These are phyloP conservation scores for Oreochromis mossambicus DNA, from an alignment of 2,797 vertebrate species.

Conservation along the genomic window DNA sequence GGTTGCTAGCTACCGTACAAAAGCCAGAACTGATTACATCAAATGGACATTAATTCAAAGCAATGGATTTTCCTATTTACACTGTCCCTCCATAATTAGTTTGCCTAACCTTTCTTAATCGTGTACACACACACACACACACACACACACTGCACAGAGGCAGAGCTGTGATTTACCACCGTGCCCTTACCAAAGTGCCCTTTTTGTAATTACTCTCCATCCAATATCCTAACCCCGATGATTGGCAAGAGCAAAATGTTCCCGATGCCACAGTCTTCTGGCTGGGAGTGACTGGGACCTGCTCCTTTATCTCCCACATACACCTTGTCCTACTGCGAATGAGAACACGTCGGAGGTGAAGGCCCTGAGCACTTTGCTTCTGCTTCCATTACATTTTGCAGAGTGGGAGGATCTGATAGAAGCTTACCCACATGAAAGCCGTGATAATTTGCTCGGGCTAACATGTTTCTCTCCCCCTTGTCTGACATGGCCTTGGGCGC, in stretches of 20 bases:
- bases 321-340: slow-evolving; percentile 68
- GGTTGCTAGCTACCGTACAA: neutral
- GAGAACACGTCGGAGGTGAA: slow-evolving; percentile 62
- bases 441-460: slow-evolving; percentile 63
- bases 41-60: slow-evolving; percentile 59
- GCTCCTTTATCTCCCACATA: slow-evolving; percentile 67
- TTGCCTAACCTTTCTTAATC: slow-evolving; percentile 65
- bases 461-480: slow-evolving; percentile 55
- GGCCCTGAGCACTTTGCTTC: slow-evolving; percentile 61
- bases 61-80: slow-evolving; percentile 62
- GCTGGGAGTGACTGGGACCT: slow-evolving; percentile 39
- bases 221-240: slow-evolving; percentile 61
- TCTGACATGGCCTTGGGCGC: slow-evolving; percentile 64
- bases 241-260: slow-evolving; percentile 65
- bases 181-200: slow-evolving; percentile 53
- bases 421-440: slow-evolving; percentile 61
- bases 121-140: neutral
- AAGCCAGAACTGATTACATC: slow-evolving; percentile 48
- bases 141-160: neutral
- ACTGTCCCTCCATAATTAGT: slow-evolving; percentile 58
- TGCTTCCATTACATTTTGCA: slow-evolving; percentile 67
- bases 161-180: slow-evolving; percentile 53
- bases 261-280: slow-evolving; percentile 47
- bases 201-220: slow-evolving; percentile 69
- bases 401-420: slow-evolving; percentile 72